Evolutionary conservation across 1,140 invertebrate species (phyloP).

Genomic region (Drosophila santomea): DNA sequence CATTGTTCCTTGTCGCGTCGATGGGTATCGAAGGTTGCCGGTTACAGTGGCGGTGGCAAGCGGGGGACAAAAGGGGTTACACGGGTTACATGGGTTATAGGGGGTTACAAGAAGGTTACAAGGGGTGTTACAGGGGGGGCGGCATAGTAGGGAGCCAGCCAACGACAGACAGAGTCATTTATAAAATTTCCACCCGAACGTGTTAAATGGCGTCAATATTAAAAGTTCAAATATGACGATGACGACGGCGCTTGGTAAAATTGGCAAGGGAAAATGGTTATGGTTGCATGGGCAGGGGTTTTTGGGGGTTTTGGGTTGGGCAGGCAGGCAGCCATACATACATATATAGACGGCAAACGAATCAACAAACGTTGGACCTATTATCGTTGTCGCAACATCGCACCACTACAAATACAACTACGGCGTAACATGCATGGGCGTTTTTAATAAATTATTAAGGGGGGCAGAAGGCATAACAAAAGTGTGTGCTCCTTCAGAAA

Average conservation of each 20-base stretch:
- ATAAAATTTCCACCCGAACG: constrained; percentile 92
- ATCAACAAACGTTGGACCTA: constrained; percentile 92
- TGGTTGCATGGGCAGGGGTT: not conserved
- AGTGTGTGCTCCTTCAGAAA: too few species aligned
- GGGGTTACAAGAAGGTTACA: not conserved
- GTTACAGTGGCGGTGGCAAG: not conserved
- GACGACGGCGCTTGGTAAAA: constrained; percentile 89
- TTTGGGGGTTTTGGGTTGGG: constrained; percentile 84
- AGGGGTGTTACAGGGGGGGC: not conserved
- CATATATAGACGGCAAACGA: constrained; percentile 95
- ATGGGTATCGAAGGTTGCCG: constrained; percentile 14
- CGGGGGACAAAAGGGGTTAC: not conserved
- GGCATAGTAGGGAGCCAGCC: not conserved
- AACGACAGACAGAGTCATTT: constrained; percentile 69
- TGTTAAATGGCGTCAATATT: constrained; percentile 92
- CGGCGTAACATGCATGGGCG: not conserved
- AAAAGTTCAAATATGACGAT: constrained; percentile 86
- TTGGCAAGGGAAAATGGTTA: constrained; percentile 86
- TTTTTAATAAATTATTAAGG: not conserved
- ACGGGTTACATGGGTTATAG: not conserved
- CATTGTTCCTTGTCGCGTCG: constrained; percentile 12
- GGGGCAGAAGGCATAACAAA: not conserved
- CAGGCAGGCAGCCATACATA: constrained; percentile 96
- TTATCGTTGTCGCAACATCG: constrained; percentile 92
- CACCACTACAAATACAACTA: constrained; percentile 86